Evolutionary conservation across 2,888 invertebrate species (phyloP).

Genomic region (Trachelus tabidus): DNA sequence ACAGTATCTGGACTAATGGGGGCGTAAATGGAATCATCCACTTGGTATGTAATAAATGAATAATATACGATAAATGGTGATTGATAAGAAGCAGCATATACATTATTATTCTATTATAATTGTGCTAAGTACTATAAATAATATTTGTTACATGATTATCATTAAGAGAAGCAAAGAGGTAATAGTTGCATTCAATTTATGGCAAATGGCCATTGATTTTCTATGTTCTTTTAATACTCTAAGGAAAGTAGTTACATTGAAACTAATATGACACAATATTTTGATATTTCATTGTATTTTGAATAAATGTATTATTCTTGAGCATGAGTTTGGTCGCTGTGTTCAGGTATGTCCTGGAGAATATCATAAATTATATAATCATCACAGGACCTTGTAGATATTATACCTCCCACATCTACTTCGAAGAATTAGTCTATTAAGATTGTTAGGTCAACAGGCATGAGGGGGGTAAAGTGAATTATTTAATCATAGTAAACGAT

Average conservation of each 20-base stretch:
- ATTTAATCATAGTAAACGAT: no score
- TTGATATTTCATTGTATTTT: neutral
- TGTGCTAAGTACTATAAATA: neutral
- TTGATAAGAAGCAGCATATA: neutral
- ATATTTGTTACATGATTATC: neutral
- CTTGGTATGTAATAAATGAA: neutral
- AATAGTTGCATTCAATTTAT: neutral
- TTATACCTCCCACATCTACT: no score
- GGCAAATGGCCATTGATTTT: neutral
- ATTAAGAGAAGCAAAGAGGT: neutral
- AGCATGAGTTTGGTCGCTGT: neutral
- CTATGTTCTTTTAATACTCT: neutral
- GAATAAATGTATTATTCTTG: neutral
- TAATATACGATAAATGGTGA: neutral
- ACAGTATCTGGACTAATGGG: neutral
- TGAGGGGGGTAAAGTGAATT: no score
- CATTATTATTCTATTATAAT: neutral
- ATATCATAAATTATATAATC: no score
- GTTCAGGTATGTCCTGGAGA: no score
- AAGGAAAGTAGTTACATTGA: neutral
- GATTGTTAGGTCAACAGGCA: no score
- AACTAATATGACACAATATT: neutral
- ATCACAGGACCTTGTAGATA: no score
- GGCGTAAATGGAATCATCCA: neutral
- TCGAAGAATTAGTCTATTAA: no score